phyloP scores from a whole-genome alignment of 2,113 vertebrate genomes.

The Nycticorax nycticorax region DNA sequence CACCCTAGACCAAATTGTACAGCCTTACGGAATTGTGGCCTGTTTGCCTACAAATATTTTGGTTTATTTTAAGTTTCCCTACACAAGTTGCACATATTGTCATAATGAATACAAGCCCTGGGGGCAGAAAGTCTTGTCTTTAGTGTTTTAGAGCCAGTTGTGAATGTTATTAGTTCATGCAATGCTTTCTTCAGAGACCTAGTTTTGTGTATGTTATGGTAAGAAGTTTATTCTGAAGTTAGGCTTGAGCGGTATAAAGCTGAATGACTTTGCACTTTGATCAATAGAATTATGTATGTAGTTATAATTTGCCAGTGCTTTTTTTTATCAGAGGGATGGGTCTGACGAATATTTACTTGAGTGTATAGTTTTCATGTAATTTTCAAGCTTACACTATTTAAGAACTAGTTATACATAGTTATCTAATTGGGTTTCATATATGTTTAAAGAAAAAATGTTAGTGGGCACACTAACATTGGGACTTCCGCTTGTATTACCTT shows the following conservation, averaged over 20 bases:
- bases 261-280: not conserved
- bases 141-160: not conserved
- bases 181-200: not conserved
- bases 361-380: not conserved
- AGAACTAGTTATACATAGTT: not conserved
- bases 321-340: not conserved
- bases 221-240: not conserved
- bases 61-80: not conserved
- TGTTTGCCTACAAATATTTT: not conserved
- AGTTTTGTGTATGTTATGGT: not conserved
- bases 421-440: not conserved
- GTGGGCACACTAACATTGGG: not conserved
- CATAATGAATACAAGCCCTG: not conserved
- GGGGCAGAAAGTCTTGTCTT: accelerated
- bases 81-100: not conserved
- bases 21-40: not conserved
- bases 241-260: not conserved
- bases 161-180: not conserved
- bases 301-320: not conserved
- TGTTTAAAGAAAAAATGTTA: not conserved
- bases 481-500: not conserved
- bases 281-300: not conserved
- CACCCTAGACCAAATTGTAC: not conserved
- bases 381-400: not conserved
- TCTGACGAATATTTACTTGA: not conserved